A percentile compares a stretch with the other conserved stretches of the same genome.
Evolutionary conservation across 2,113 vertebrate species (phyloP).

Genomic region (Callopanchax toddi): DNA sequence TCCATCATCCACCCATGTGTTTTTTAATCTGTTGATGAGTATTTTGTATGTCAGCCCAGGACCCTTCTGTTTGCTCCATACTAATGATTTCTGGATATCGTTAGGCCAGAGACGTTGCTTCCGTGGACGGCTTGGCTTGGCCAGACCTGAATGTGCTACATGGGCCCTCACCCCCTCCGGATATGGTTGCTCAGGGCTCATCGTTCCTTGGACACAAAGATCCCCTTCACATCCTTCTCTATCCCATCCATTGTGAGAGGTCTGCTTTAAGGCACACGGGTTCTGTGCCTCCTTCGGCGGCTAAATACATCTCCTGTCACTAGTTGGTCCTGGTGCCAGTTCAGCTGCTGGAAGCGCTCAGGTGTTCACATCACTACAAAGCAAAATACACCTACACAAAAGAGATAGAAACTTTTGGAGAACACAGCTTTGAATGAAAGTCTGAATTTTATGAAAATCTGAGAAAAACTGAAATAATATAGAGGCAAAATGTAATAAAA

Average conservation of each 20-base stretch:
- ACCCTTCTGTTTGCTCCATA: conserved; percentile 33
- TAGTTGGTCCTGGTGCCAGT: conserved; percentile 61
- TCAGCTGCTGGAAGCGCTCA: conserved; percentile 75
- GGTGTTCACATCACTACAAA: conserved; percentile 51
- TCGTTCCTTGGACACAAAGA: conserved; percentile 70
- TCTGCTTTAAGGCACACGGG: conserved; percentile 48
- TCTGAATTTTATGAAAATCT: too few species aligned
- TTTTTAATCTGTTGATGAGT: conserved; percentile 2
- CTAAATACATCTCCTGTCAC: conserved; percentile 80
- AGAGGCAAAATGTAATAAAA: too few species aligned
- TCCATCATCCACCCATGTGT: not conserved
- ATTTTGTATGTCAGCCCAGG: conserved; percentile 24
- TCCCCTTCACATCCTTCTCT: conserved; percentile 77
- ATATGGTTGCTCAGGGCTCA: conserved; percentile 64
- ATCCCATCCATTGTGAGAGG: conserved; percentile 75
- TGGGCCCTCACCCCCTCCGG: conserved; percentile 70
- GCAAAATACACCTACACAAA: not conserved
- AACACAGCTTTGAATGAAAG: not conserved
- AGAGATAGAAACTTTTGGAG: not conserved
- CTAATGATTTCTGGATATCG: conserved; percentile 63
- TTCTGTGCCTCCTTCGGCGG: conserved; percentile 39
- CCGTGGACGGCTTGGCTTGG: conserved; percentile 72
- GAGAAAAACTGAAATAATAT: too few species aligned
- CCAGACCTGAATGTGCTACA: conserved; percentile 74
- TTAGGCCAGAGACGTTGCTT: conserved; percentile 74